Conservation (phyloP, 2,888 invertebrate genomes). For the Aquatica leii region DNA sequence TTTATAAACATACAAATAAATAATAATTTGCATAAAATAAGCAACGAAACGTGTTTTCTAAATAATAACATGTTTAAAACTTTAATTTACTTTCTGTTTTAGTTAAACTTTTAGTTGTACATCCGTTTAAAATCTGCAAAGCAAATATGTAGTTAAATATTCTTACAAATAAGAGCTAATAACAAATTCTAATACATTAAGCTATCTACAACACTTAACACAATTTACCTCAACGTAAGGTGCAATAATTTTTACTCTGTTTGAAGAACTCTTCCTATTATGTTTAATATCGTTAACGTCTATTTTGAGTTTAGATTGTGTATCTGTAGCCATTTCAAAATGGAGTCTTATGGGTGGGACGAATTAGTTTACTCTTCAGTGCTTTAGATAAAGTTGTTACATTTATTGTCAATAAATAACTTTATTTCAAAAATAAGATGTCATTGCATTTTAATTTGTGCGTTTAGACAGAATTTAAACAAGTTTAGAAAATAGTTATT, state of each 20-base stretch:
- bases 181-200: too few species aligned
- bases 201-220: slow-evolving; percentile 7
- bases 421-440: slow-evolving; percentile 13
- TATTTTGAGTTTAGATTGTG: slow-evolving; percentile 38
- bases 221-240: slow-evolving; percentile 56
- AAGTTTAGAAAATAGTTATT: slow-evolving; percentile 28
- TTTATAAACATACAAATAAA: too few species aligned
- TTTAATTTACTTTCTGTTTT: background rate
- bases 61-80: background rate
- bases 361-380: slow-evolving; percentile 17
- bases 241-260: slow-evolving; percentile 55
- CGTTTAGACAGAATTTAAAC: slow-evolving; percentile 14
- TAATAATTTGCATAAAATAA: too few species aligned
- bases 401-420: slow-evolving; percentile 23
- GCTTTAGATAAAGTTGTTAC: background rate
- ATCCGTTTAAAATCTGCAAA: background rate
- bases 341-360: slow-evolving; percentile 32
- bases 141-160: too few species aligned
- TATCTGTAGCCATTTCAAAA: slow-evolving; percentile 43
- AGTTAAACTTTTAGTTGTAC: background rate
- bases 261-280: slow-evolving; percentile 45
- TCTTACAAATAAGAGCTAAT: too few species aligned
- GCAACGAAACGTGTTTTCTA: background rate
- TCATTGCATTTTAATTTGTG: slow-evolving; percentile 19
- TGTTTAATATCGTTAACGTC: slow-evolving; percentile 39